Evolutionary conservation across 1,140 invertebrate species (phyloP).

Genomic region (Megalonaias nervosa): DNA sequence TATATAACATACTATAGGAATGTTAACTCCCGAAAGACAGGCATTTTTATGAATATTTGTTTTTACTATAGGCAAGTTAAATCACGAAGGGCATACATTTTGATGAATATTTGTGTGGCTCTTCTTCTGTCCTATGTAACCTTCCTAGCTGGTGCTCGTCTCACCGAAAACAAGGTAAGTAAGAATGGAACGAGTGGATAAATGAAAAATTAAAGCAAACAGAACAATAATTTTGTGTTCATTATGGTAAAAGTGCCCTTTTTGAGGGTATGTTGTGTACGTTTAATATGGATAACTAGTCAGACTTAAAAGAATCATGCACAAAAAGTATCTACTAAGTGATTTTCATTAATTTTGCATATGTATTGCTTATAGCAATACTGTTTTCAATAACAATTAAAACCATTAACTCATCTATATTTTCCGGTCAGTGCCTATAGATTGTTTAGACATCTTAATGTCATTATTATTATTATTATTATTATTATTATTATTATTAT

Average conservation of each 20-base stretch:
- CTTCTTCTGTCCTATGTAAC: constrained; percentile 5
- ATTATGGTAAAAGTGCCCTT: background rate
- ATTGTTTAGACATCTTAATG: no score
- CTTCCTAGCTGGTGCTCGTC: background rate
- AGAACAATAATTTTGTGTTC: background rate
- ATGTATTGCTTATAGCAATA: no score
- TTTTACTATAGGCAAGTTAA: constrained; percentile 6
- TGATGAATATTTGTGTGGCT: constrained; percentile 1
- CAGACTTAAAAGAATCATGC: no score
- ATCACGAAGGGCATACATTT: background rate
- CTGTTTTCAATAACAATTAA: no score
- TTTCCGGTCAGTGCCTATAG: no score
- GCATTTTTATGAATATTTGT: background rate
- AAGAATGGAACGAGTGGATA: background rate
- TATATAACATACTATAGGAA: no score
- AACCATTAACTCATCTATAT: no score
- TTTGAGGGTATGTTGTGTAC: background rate
- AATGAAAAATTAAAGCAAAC: background rate
- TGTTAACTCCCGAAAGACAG: no score
- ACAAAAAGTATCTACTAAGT: no score
- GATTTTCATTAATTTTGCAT: background rate
- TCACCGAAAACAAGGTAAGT: constrained; percentile 15
- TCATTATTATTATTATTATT: no score
- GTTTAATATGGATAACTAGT: background rate
- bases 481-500: no score